phyloP scores from a whole-genome alignment of 2,113 vertebrate genomes.

The Phalacrocorax pelagicus region DNA sequence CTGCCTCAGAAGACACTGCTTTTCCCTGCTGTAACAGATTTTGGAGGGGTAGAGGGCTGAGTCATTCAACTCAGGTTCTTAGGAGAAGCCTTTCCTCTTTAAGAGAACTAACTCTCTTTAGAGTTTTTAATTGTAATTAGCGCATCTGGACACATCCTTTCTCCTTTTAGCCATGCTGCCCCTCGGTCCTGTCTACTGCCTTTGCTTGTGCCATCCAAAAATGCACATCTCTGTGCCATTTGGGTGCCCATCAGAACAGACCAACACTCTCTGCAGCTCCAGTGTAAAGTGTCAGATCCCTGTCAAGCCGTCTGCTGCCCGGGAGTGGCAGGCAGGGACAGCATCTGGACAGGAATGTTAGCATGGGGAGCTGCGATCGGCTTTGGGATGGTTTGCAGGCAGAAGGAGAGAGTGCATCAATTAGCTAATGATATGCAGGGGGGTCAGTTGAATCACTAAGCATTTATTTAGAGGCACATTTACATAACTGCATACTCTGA shows the following conservation, averaged over 20 bases:
- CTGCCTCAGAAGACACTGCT: background rate
- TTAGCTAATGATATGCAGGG: background rate
- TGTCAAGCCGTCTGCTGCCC: fast-evolving
- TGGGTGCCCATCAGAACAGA: background rate
- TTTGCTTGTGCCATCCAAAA: background rate
- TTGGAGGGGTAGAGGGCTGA: background rate
- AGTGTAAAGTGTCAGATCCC: background rate
- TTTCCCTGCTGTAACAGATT: background rate
- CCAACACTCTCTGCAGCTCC: background rate
- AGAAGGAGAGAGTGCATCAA: background rate
- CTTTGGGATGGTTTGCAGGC: background rate
- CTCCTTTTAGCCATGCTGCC: background rate
- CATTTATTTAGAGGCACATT: background rate
- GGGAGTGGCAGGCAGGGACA: background rate
- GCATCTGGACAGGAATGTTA: background rate
- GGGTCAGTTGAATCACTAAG: background rate
- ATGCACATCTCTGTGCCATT: fast-evolving
- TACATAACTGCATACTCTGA: background rate
- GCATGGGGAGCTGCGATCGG: fast-evolving
- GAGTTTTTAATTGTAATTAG: background rate
- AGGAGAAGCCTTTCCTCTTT: background rate
- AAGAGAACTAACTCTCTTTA: background rate
- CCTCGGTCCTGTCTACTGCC: background rate
- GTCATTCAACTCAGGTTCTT: background rate
- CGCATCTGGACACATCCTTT: background rate